A percentile compares a stretch with the other conserved stretches of the same genome.
Evolutionary conservation across 2,888 invertebrate genomes (phyloP).

Genomic region (Meteorus cinctellus): DNA sequence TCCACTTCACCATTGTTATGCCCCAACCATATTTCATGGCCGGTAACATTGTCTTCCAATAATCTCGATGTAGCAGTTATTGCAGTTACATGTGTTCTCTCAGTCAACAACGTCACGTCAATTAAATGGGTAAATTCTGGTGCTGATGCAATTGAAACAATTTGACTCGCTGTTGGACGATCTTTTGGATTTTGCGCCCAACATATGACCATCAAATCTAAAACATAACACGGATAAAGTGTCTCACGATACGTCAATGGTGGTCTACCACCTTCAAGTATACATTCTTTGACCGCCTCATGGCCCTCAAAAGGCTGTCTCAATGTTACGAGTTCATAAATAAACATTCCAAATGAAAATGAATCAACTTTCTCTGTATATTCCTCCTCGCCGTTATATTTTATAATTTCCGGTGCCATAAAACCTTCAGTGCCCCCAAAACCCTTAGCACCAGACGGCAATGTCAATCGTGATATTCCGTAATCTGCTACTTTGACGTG

Average conservation of each 20-base stretch:
- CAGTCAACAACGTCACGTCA: constrained; percentile 85
- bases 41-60: constrained; percentile 65
- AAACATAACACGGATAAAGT: constrained; percentile 88
- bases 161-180: constrained; percentile 94
- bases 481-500: constrained; percentile 98
- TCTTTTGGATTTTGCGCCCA: constrained; percentile 92
- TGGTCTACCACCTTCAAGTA: constrained; percentile 95
- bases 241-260: constrained; percentile 89
- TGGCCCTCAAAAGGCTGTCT: constrained; percentile 97
- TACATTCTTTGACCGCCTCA: constrained; percentile 97
- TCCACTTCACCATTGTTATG: constrained; percentile 81
- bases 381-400: constrained; percentile 98
- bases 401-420: constrained; percentile 99
- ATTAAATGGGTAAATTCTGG: constrained; percentile 94
- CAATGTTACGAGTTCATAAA: constrained; percentile 95
- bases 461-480: constrained; percentile 91
- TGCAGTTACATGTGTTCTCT: constrained; percentile 80
- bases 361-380: constrained; percentile 99
- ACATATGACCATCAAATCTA: constrained; percentile 96
- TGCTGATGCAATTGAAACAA: constrained; percentile 92
- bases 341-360: constrained; percentile 98
- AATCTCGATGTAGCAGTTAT: constrained; percentile 69
- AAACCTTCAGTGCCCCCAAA: constrained; percentile 99
- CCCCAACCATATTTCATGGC: constrained; percentile 84
- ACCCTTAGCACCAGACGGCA: constrained; percentile 95